Evolutionary conservation across 2,113 vertebrate genomes (phyloP).

Genomic region (Mobula hypostoma): DNA sequence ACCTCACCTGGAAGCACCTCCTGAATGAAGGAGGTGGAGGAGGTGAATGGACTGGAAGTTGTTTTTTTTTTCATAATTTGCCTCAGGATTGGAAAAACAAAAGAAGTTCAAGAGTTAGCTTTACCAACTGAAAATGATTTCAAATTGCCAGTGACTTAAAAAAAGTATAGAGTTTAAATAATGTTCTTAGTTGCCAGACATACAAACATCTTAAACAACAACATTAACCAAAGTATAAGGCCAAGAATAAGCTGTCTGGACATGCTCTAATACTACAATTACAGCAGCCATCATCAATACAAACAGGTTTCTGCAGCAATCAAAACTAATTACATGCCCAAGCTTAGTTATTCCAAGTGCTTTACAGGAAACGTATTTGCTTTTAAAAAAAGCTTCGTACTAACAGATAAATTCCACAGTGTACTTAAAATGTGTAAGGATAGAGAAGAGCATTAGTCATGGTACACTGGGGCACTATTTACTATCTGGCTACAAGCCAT

Average conservation of each 20-base stretch:
- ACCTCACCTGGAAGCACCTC: no score
- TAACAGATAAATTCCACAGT: constrained; percentile 12
- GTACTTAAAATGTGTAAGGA: constrained; percentile 6
- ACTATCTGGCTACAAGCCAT: constrained; percentile 16
- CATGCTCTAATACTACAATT: constrained; percentile 14
- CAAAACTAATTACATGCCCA: not conserved
- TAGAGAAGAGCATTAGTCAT: not conserved
- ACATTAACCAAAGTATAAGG: constrained; percentile 4
- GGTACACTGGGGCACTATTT: not conserved
- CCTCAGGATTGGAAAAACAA: not conserved
- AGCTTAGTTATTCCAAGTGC: constrained; percentile 7
- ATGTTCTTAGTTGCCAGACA: not conserved
- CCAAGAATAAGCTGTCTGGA: not conserved
- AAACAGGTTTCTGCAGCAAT: not conserved
- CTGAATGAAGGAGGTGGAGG: no score
- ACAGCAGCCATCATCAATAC: not conserved
- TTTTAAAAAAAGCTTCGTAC: not conserved
- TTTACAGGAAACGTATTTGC: constrained; percentile 20
- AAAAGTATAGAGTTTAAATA: not conserved
- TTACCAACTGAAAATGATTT: not conserved
- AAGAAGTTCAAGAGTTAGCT: not conserved
- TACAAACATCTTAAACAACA: not conserved
- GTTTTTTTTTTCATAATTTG: not conserved
- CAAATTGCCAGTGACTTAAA: not conserved
- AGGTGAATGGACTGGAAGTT: not conserved